Conservation (phyloP, 2,888 invertebrate genomes). For the Lycocerus yunnanus region DNA sequence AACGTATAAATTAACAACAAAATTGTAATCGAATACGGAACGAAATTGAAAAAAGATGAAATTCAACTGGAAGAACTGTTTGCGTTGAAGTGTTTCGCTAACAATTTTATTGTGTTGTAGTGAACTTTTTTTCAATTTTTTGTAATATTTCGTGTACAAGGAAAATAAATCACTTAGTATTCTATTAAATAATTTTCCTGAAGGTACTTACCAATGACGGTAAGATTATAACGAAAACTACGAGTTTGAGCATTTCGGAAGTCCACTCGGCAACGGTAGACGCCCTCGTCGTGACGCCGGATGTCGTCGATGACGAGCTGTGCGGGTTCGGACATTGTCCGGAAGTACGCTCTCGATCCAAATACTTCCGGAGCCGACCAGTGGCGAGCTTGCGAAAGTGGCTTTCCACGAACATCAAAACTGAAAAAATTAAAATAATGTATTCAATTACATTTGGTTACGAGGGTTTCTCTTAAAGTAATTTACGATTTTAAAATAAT, state of each 20-base stretch:
- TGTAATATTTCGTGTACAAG: neutral
- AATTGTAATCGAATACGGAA: neutral
- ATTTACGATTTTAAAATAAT: neutral
- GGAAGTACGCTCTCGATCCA: conserved; percentile 84
- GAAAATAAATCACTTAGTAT: neutral
- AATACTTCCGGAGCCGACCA: conserved; percentile 87
- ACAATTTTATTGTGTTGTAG: neutral
- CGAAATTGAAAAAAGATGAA: neutral
- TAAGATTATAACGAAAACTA: conserved; percentile 87
- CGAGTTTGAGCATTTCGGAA: conserved; percentile 88
- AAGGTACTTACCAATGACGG: conserved; percentile 80
- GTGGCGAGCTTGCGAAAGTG: conserved; percentile 77
- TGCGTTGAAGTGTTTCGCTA: neutral
- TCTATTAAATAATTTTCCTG: neutral
- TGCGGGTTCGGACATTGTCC: conserved; percentile 77
- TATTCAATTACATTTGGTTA: neutral
- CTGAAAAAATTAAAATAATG: conserved; percentile 57
- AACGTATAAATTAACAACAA: neutral
- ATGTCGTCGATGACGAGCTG: conserved; percentile 82
- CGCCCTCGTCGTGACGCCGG: conserved; percentile 84
- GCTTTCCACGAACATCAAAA: conserved; percentile 85
- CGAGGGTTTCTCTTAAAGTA: neutral
- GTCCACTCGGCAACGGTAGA: conserved; percentile 88
- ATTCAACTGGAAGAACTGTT: neutral
- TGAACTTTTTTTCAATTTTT: neutral